phyloP scores from a whole-genome alignment of 2,797 vertebrate genomes.

The Acipenser transmontanus region DNA sequence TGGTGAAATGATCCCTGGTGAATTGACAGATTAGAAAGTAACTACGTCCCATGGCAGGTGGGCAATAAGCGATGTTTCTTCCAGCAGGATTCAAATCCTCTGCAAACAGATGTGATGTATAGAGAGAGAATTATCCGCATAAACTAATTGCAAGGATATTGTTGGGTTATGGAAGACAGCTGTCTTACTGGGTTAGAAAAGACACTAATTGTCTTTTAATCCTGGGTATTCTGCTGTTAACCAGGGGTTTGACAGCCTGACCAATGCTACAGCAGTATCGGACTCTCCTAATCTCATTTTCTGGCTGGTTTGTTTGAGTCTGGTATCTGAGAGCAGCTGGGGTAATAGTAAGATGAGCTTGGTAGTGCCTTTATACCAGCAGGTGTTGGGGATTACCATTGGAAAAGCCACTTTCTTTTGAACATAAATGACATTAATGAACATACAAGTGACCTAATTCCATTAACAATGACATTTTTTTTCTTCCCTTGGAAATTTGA shows the following conservation, averaged over 20 bases:
- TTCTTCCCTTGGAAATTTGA: too few relatives aligned
- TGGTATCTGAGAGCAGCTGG: background rate
- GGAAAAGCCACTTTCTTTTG: background rate
- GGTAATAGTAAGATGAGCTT: background rate
- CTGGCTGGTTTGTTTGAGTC: background rate
- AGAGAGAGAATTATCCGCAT: background rate
- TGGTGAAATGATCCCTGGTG: background rate
- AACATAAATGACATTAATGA: background rate
- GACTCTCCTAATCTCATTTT: background rate
- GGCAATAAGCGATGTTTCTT: constrained; percentile 10
- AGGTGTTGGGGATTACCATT: background rate
- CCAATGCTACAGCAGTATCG: background rate
- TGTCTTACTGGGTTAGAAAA: constrained; percentile 4
- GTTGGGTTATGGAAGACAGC: background rate
- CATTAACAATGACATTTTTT: background rate
- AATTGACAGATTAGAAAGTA: background rate
- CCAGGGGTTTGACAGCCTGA: background rate
- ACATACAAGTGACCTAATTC: background rate
- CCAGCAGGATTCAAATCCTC: background rate
- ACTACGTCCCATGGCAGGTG: constrained; percentile 6
- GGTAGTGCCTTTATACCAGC: background rate
- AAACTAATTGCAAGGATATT: background rate
- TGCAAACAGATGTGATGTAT: background rate
- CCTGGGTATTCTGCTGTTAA: background rate
- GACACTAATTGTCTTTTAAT: constrained; percentile 4